Conservation (phyloP, 2,113 vertebrate species). For the Haliaeetus leucogaster region DNA sequence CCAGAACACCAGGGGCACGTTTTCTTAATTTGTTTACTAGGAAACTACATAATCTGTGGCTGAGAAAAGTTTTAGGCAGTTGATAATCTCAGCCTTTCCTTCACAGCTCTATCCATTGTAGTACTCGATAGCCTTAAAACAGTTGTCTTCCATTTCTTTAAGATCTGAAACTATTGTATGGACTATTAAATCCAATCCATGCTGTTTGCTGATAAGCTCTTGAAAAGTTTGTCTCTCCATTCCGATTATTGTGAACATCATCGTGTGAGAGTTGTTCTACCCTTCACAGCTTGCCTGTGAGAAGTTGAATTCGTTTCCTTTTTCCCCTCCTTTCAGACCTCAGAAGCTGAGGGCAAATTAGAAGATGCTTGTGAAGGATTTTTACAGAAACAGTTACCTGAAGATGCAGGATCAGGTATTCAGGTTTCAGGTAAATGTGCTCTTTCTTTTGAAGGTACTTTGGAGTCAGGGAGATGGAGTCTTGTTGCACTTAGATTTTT, state of each 20-base stretch:
- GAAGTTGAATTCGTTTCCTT: neutral
- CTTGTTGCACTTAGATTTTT: neutral
- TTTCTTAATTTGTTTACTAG: neutral
- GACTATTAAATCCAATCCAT: neutral
- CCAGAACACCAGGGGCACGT: neutral
- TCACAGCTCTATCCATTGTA: neutral
- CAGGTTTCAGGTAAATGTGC: neutral
- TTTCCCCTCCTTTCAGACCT: slow-evolving; percentile 18
- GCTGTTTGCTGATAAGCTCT: neutral
- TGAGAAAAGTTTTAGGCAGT: neutral
- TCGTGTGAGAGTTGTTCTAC: neutral
- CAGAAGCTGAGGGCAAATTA: slow-evolving; percentile 8
- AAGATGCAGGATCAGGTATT: neutral
- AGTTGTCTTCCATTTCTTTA: neutral
- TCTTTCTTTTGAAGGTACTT: neutral
- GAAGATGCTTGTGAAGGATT: neutral
- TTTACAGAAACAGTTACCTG: neutral
- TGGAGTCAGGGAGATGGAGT: neutral
- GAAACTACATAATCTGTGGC: neutral
- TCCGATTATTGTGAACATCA: neutral
- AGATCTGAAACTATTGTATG: neutral
- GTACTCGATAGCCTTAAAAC: neutral
- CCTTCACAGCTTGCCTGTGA: neutral
- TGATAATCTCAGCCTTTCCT: neutral
- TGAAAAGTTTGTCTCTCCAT: neutral